phyloP scores from a whole-genome alignment of 1,140 invertebrate species.

The Rhynchophorus ferrugineus region DNA sequence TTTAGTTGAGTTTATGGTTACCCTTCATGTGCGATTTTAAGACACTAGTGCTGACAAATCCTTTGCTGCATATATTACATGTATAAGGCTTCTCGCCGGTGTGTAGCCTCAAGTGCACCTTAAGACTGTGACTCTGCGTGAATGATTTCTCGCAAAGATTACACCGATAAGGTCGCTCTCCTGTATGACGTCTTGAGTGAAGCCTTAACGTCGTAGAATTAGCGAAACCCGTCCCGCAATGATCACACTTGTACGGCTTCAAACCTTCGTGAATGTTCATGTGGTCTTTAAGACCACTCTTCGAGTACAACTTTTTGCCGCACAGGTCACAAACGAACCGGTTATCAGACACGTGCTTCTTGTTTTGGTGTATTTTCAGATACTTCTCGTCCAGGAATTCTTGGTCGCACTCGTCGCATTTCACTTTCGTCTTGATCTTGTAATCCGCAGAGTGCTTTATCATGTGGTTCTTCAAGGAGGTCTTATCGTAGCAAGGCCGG shows the following conservation, averaged over 20 bases:
- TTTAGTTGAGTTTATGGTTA: slow-evolving; percentile 12
- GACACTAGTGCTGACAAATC: slow-evolving; percentile 33
- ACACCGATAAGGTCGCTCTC: slow-evolving; percentile 55
- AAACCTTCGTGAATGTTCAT: slow-evolving; percentile 59
- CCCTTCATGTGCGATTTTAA: slow-evolving; percentile 28
- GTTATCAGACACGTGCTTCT: slow-evolving; percentile 34
- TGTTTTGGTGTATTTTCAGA: slow-evolving; percentile 40
- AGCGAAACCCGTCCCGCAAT: slow-evolving; percentile 56
- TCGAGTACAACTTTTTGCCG: slow-evolving; percentile 63
- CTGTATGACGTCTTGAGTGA: slow-evolving; percentile 53
- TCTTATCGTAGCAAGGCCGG: slow-evolving; percentile 28
- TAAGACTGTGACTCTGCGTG: slow-evolving; percentile 66
- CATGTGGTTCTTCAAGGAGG: slow-evolving; percentile 30
- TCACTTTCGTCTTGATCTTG: slow-evolving; percentile 40
- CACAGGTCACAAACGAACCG: slow-evolving; percentile 47
- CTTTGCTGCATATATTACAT: slow-evolving; percentile 37
- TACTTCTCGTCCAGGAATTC: slow-evolving; percentile 45
- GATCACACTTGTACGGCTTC: slow-evolving; percentile 61
- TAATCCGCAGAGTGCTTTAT: slow-evolving; percentile 39
- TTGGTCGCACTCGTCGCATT: slow-evolving; percentile 53
- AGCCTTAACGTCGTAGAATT: slow-evolving; percentile 52
- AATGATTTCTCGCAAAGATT: slow-evolving; percentile 64
- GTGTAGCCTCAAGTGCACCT: slow-evolving; percentile 67
- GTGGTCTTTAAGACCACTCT: slow-evolving; percentile 59
- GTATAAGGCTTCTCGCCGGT: slow-evolving; percentile 68